Conservation (phyloP, 2,888 invertebrate genomes). For the Epinotia brunnichana region DNA sequence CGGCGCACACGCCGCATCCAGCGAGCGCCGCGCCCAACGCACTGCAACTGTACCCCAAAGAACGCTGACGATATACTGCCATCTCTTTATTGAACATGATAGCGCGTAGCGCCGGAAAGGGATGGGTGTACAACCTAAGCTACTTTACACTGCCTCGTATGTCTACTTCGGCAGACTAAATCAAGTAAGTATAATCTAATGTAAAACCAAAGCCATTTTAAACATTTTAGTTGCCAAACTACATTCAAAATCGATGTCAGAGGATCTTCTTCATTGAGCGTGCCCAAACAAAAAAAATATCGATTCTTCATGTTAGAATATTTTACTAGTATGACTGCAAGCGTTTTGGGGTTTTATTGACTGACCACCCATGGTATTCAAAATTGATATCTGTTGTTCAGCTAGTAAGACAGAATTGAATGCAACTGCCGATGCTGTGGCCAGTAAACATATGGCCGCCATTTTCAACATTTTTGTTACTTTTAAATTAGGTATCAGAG, state of each 20-base stretch:
- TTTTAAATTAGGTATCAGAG: not conserved
- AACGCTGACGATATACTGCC: not conserved
- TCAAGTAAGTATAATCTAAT: no score
- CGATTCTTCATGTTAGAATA: not conserved
- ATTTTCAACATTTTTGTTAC: not conserved
- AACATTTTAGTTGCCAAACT: not conserved
- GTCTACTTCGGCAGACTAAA: not conserved
- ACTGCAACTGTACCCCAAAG: conserved; percentile 56
- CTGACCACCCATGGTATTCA: not conserved
- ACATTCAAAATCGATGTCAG: not conserved
- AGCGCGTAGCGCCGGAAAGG: not conserved
- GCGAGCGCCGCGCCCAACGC: conserved; percentile 66
- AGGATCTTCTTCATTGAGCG: no score
- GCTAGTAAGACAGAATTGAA: no score
- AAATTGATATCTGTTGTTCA: not conserved
- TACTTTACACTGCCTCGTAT: not conserved
- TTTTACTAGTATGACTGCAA: not conserved
- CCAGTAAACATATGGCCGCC: not conserved
- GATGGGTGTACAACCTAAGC: not conserved
- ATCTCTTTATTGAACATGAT: not conserved
- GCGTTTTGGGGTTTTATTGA: not conserved
- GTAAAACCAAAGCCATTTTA: no score
- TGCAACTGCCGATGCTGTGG: no score
- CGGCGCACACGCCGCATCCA: conserved; percentile 65
- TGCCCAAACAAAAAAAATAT: not conserved